phyloP scores from a whole-genome alignment of 2,113 vertebrate genomes.

The Xenus cinereus region DNA sequence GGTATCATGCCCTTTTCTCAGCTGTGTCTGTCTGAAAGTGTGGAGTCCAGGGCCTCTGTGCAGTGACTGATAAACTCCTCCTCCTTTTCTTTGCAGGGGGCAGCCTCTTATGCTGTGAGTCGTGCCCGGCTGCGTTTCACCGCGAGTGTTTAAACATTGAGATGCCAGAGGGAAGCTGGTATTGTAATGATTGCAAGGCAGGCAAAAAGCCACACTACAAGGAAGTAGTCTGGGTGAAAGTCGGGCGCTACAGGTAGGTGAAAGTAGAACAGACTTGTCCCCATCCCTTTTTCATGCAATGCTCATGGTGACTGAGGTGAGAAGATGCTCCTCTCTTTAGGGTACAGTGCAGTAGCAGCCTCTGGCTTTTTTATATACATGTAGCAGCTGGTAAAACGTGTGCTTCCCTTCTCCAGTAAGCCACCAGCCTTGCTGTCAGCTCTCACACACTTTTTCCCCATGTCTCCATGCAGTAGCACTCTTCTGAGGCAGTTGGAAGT shows the following conservation, averaged over 20 bases:
- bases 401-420: background rate
- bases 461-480: background rate
- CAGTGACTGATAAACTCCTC: background rate
- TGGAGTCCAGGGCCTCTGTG: background rate
- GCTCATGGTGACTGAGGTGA: background rate
- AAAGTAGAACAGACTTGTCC: background rate
- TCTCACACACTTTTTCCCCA: background rate
- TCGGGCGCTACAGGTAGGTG: conserved; percentile 94
- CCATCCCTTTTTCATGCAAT: background rate
- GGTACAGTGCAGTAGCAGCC: background rate
- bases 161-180: conserved; percentile 98
- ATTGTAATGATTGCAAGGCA: conserved; percentile 96
- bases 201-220: conserved; percentile 95
- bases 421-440: background rate
- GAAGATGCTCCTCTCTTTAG: conserved; percentile 4
- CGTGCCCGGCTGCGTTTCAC: conserved; percentile 96
- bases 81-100: conserved; percentile 79
- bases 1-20: background rate
- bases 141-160: conserved; percentile 97
- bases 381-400: background rate
- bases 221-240: conserved; percentile 98
- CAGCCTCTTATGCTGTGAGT: conserved; percentile 97
- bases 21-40: background rate
- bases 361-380: background rate
- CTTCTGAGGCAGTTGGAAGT: background rate